A percentile compares a stretch with the other conserved stretches of the same genome.
Evolutionary conservation across 1,140 invertebrate genomes (phyloP).

Genomic region (Cryptotermes secundus): DNA sequence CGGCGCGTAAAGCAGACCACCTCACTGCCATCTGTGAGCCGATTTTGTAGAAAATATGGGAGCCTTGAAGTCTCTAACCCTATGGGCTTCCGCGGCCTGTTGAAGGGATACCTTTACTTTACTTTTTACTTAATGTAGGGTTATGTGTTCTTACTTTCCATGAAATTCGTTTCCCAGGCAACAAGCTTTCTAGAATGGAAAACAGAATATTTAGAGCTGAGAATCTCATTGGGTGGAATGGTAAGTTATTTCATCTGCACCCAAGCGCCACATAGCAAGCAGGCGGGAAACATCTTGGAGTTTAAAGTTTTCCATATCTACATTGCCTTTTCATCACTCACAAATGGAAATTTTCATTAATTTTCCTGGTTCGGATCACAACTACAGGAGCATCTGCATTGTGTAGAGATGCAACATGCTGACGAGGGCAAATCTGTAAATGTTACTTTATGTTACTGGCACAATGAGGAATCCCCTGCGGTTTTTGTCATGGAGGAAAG

Average conservation of each 20-base stretch:
- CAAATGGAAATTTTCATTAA: constrained; percentile 12
- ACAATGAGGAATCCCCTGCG: neutral
- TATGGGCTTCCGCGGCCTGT: no score
- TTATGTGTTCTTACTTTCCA: no score
- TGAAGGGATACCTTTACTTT: no score
- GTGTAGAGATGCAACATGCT: neutral
- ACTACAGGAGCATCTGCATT: neutral
- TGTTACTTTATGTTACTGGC: neutral
- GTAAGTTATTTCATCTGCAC: neutral
- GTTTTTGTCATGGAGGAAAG: neutral
- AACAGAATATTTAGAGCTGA: neutral
- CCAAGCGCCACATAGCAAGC: neutral
- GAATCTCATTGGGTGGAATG: neutral
- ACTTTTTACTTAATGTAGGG: no score
- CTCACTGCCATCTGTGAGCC: no score
- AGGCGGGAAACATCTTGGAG: neutral
- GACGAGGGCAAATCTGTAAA: neutral
- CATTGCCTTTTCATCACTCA: neutral
- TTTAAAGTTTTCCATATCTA: neutral
- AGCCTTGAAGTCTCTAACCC: no score
- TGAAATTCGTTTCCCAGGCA: neutral
- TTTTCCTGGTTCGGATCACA: neutral
- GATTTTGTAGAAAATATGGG: no score
- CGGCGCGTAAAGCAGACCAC: no score
- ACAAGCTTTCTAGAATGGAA: neutral